A percentile compares a stretch with the other conserved stretches of the same genome.
Evolutionary conservation across 2,888 invertebrate species (phyloP).

Genomic region (Glaucopsyche alexis): DNA sequence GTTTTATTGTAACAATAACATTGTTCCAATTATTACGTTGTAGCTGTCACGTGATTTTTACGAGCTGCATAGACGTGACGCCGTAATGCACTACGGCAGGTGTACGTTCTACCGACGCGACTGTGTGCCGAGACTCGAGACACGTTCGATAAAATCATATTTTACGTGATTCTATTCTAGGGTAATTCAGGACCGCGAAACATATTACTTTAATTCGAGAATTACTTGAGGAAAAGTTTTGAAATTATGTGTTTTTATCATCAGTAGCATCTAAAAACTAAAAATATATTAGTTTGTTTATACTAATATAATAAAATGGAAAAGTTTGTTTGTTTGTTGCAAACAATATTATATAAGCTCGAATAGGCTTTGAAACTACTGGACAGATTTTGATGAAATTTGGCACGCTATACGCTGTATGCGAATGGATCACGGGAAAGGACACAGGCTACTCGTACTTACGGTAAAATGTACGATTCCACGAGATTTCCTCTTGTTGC

Average conservation of each 20-base stretch:
- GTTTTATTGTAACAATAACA: slow-evolving; percentile 21
- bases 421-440: no score
- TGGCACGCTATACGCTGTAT: no score
- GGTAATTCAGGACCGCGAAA: slow-evolving; percentile 33
- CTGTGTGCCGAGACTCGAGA: slow-evolving; percentile 47
- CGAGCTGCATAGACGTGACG: slow-evolving; percentile 48
- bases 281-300: no score
- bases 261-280: no score
- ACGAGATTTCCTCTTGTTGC: no score
- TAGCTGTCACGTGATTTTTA: slow-evolving; percentile 42
- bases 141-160: slow-evolving; percentile 73
- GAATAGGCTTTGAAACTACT: no score
- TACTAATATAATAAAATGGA: no score
- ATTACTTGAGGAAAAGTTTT: not conserved
- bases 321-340: no score
- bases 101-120: slow-evolving; percentile 41
- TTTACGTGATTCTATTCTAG: slow-evolving; percentile 70
- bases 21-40: slow-evolving; percentile 39
- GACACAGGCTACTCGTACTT: no score
- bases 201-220: not conserved
- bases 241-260: not conserved
- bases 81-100: slow-evolving; percentile 46
- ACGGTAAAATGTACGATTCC: no score
- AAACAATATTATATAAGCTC: no score
- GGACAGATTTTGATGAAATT: no score